Evolutionary conservation across 2,888 invertebrate species (phyloP).

Genomic region (Glyphotaelius pellucidus): DNA sequence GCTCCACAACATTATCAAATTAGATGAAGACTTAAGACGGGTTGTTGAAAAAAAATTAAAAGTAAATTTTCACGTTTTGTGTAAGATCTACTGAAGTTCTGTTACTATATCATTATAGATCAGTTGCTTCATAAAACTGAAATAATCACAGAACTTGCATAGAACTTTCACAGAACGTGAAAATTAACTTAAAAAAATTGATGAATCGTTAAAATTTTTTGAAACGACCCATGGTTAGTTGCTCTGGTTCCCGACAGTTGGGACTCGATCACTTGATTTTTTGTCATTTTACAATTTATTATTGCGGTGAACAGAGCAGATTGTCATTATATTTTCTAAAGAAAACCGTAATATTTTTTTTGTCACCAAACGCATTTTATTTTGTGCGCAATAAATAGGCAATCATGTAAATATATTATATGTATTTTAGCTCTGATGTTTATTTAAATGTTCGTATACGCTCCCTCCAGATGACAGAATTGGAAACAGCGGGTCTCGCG

Average conservation of each 20-base stretch:
- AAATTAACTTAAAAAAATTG: too few species aligned
- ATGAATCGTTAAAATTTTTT: too few species aligned
- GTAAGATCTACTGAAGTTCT: too few species aligned
- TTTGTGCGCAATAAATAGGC: not conserved
- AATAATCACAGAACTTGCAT: too few species aligned
- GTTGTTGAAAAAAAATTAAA: too few species aligned
- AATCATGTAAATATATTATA: not conserved
- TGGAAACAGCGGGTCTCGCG: constrained; percentile 19
- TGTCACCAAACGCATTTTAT: not conserved
- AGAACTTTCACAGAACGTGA: too few species aligned
- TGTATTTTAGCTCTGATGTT: not conserved
- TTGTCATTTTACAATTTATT: not conserved
- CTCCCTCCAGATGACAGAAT: not conserved
- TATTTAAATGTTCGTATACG: not conserved
- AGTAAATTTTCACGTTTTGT: too few species aligned
- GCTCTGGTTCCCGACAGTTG: not conserved
- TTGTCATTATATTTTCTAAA: not conserved
- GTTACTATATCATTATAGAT: too few species aligned
- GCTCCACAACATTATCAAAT: not conserved
- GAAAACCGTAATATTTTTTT: not conserved
- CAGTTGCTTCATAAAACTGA: too few species aligned
- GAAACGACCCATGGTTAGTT: too few species aligned
- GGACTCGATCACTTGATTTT: not conserved
- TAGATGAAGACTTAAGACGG: too few species aligned
- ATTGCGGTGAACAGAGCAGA: not conserved